Conservation (phyloP, 2,888 invertebrate genomes). For the Stenodera caucasica region DNA sequence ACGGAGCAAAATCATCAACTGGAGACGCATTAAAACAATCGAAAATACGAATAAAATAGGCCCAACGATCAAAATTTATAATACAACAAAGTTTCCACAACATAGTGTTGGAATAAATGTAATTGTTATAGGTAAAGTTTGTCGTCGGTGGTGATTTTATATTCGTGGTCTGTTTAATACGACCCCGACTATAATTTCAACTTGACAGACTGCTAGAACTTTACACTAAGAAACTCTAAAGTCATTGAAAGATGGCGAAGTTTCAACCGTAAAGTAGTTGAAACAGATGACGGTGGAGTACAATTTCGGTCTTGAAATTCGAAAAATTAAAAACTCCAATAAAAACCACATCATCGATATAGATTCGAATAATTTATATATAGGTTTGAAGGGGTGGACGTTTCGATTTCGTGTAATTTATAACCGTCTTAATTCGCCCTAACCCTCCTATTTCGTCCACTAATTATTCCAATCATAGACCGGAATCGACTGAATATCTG, state of each 20-base stretch:
- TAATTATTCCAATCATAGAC: not conserved
- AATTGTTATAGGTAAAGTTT: slow-evolving; percentile 50
- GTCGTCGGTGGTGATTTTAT: slow-evolving; percentile 42
- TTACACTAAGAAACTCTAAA: not conserved
- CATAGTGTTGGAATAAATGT: slow-evolving; percentile 35
- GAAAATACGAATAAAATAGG: too few relatives aligned
- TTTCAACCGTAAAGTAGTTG: not conserved
- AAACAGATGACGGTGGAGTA: not conserved
- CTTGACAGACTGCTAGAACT: slow-evolving; percentile 32
- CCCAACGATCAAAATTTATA: not conserved
- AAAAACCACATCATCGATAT: too few relatives aligned
- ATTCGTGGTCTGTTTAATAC: slow-evolving; percentile 48
- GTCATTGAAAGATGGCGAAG: not conserved
- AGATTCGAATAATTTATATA: not conserved
- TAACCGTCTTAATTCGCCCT: not conserved
- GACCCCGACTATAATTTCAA: slow-evolving; percentile 42
- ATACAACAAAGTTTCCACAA: slow-evolving; percentile 30
- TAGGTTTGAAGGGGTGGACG: not conserved
- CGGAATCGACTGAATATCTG: too few relatives aligned
- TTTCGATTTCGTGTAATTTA: not conserved
- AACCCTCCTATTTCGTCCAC: not conserved
- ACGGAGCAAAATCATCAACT: not conserved
- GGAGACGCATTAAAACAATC: not conserved
- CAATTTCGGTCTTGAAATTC: not conserved
- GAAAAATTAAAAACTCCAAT: too few relatives aligned